Percentiles rank a stretch among this genome's conserved stretches.
Evolutionary conservation across 2,888 invertebrate genomes (phyloP).

Genomic region (Lydus trimaculatus): DNA sequence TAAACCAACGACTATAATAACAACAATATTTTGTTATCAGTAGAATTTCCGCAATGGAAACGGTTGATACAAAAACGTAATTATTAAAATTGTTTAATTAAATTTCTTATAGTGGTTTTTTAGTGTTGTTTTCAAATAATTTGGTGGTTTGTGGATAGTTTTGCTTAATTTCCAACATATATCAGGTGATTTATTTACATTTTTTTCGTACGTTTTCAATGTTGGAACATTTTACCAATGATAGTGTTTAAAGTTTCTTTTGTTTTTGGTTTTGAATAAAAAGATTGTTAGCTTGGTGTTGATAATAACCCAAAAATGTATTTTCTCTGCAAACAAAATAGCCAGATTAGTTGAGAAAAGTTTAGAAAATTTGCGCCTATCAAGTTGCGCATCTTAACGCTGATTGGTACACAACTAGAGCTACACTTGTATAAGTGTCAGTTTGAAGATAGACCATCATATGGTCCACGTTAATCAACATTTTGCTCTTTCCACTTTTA

Average conservation of each 20-base stretch:
- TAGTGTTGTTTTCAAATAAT: not conserved
- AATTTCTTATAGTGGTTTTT: not conserved
- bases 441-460: too few species aligned
- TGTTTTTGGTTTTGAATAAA: too few species aligned
- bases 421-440: not conserved
- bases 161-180: not conserved
- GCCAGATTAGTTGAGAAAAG: too few species aligned
- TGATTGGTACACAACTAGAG: not conserved
- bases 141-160: not conserved
- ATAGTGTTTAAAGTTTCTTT: too few species aligned
- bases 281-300: too few species aligned
- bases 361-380: not conserved
- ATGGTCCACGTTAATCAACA: too few species aligned
- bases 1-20: not conserved
- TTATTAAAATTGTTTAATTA: not conserved
- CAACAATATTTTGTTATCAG: not conserved
- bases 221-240: too few species aligned
- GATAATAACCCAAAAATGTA: too few species aligned
- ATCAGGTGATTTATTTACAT: not conserved
- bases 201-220: not conserved
- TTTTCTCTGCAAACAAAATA: too few species aligned
- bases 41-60: not conserved
- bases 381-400: not conserved
- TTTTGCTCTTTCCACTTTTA: too few species aligned
- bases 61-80: not conserved